Conservation (phyloP, 1,140 invertebrate genomes). For the Nephotettix cincticeps region DNA sequence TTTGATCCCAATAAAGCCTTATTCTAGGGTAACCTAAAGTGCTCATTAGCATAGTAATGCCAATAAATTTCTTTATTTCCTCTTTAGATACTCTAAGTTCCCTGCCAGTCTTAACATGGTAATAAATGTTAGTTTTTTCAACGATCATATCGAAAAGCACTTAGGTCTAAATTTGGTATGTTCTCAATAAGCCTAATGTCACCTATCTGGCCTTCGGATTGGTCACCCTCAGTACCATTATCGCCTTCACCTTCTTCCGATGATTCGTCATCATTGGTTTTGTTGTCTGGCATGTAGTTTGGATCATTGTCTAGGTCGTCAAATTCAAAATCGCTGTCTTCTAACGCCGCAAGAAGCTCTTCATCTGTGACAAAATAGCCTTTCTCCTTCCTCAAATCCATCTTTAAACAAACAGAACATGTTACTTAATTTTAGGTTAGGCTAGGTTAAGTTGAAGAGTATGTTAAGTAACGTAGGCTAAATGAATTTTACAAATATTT, state of each 20-base stretch:
- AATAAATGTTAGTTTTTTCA: conserved; percentile 22
- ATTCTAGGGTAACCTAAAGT: background rate
- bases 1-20: background rate
- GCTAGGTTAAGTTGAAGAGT: background rate
- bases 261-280: background rate
- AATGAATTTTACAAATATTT: background rate
- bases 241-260: background rate
- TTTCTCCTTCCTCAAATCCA: background rate
- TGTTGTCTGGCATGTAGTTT: background rate
- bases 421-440: background rate
- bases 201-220: background rate
- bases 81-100: conserved; percentile 3
- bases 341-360: background rate
- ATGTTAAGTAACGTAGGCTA: background rate
- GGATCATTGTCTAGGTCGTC: background rate
- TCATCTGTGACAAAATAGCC: conserved; percentile 15
- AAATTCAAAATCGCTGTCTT: conserved; percentile 17
- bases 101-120: conserved; percentile 11
- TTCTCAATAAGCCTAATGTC: background rate
- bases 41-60: background rate
- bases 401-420: background rate
- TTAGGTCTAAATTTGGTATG: background rate
- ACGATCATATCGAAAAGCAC: conserved; percentile 22
- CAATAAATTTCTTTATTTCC: conserved; percentile 16
- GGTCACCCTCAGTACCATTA: background rate